Base-by-base conservation (phyloP, 2,888 invertebrate species). In the Lepas anatifera region DNA sequence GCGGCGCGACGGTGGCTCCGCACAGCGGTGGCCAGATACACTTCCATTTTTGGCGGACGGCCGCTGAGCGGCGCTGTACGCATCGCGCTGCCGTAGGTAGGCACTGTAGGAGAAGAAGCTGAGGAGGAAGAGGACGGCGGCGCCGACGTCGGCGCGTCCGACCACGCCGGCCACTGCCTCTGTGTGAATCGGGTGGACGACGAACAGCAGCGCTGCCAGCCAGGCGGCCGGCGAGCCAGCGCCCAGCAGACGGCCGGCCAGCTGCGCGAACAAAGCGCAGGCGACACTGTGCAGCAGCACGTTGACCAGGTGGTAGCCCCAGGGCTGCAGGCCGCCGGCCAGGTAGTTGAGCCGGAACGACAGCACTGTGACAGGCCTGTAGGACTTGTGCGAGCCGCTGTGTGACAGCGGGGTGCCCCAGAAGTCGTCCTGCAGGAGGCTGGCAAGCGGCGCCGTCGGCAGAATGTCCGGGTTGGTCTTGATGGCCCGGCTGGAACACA, bases 101-200 rank as follows among this genome's bases (percentile, higher is more conserved):
- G 87, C 87, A 77, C 87, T 86, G 81, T 95, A 97, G 68, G 89
- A 85, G 76, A 95, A 84, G 78, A 96, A 89, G 75, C 95, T 89
- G 73, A 92, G 82, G 72, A 96, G 86, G 80, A 93, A 95, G 80
- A 95, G 89, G 76, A 93, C 87, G 79, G 94, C 93, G 22, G 95
- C 92, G 37, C 93, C 89, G 63, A 97, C 83, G 80, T 98, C 98
- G 3, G 97, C 96, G 70, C 97, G 85, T 2, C 98, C 98, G 22
- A 98, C 97, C 68, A 95, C 86, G 35, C 95, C 95, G 0, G 96
- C 93, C 43, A 97, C 96, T 0, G 97, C 95, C 81, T 98, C 98
- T 6, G 94, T 92, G 82, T 97, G 97, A 76, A 98, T 88, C 22
- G 97, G 97, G 81, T 98, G 97, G 2, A 90, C 88, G 43, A 97